Evolutionary conservation across 2,888 invertebrate species (phyloP).

Genomic region (Zele albiditarsus): DNA sequence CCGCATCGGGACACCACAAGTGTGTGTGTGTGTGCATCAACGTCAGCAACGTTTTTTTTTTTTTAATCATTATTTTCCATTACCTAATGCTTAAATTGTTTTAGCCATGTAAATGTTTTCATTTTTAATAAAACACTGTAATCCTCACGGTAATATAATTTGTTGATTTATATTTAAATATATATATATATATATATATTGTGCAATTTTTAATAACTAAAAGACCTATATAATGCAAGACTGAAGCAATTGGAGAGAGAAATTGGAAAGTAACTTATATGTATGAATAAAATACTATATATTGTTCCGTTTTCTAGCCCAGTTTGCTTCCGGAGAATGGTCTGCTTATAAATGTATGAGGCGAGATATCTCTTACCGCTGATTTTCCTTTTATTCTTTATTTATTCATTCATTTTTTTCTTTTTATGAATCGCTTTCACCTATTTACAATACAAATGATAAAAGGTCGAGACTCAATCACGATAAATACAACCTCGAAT

Average conservation of each 20-base stretch:
- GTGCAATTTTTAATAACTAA: background rate
- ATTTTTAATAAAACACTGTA: slow-evolving; percentile 44
- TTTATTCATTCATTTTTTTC: slow-evolving; percentile 28
- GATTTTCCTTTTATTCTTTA: slow-evolving; percentile 35
- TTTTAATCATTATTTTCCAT: background rate
- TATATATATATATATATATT: background rate
- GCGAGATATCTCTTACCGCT: background rate
- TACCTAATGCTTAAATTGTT: slow-evolving; percentile 33
- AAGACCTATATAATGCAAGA: background rate
- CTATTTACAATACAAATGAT: slow-evolving; percentile 45
- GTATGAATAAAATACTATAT: background rate
- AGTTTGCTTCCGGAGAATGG: slow-evolving; percentile 45
- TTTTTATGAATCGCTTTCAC: slow-evolving; percentile 48
- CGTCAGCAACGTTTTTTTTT: slow-evolving; percentile 22
- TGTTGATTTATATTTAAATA: background rate
- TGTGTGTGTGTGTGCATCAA: slow-evolving; percentile 49
- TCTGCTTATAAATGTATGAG: background rate
- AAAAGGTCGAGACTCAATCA: slow-evolving; percentile 46
- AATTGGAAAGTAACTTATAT: slow-evolving; percentile 27
- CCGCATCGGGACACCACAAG: slow-evolving; percentile 69
- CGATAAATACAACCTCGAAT: slow-evolving; percentile 8
- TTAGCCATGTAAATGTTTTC: slow-evolving; percentile 38
- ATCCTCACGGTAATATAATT: slow-evolving; percentile 28
- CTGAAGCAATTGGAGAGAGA: slow-evolving; percentile 18
- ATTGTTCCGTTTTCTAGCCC: background rate